Evolutionary conservation across 2,888 invertebrate genomes (phyloP), one percentile per base, ranked within the genome.

Genomic region (Acleris literana): DNA sequence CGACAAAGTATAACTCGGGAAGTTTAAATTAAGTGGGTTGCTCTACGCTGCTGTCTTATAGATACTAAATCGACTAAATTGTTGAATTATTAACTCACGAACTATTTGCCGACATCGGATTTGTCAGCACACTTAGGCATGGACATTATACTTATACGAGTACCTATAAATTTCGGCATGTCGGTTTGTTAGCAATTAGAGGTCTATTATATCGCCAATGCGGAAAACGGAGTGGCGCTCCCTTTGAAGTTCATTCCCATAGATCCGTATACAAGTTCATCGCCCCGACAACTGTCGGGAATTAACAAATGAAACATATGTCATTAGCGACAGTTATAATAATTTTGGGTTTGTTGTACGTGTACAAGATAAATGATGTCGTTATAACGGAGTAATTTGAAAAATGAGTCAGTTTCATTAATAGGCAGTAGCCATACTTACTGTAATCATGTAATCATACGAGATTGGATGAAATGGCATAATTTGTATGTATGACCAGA

Each of bases 271-370:
- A 7, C 39, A 17, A 51, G 65, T 39, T 60, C 60, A 29, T 65
- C 56, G 65, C 44, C 49, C 65, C 51, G 43, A 55, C 33, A 65
- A 55, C 56, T 61, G 51, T 33, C 60, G 52, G 44, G 49, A 20
- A 20, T 55, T 60, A 61, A 51, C 44, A 56, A 56, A 65, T 33
- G 51, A 29, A 43, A 22, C 25, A 46, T 60, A 49, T 39, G 39
- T 65, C 51, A 65, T 65, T 56, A 60, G 33, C 48, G 43, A 43
- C 55, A 18, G 49, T 59, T 43, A 55, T 13, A 18, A 46, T 64
- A 39, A 59, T 59, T 43, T 29, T 17, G 43, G 18, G 54, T 49
- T 57, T 49, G 59, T 54, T 48, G 48, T 53, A 54, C 46, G 29
- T 16, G 5, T 4, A 13, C 13, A 57, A 43, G 22, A 49, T 59